Conservation (phyloP, 2,113 vertebrate species). For the Ophiodon elongatus region DNA sequence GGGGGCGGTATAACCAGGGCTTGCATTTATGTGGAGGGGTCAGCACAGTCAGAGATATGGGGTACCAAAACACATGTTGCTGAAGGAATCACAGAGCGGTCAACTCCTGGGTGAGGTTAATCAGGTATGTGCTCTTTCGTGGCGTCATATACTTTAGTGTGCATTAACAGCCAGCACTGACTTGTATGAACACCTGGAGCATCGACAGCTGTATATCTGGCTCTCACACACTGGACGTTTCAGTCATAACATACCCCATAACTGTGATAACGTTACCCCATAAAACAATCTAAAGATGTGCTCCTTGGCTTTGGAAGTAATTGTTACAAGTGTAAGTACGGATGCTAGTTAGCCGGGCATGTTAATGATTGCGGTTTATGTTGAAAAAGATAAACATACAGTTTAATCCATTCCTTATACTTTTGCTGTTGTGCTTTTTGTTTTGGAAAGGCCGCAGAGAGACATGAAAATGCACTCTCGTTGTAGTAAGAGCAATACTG, state of each 20-base stretch:
- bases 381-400: neutral
- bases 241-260: neutral
- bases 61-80: conserved; percentile 14
- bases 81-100: conserved; percentile 11
- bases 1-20: conserved; percentile 16
- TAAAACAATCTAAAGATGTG: neutral
- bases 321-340: neutral
- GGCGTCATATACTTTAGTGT: neutral
- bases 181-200: neutral
- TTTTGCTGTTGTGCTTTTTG: neutral
- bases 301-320: neutral
- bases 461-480: neutral
- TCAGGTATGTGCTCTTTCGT: neutral
- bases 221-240: neutral
- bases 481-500: no score
- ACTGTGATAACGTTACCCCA: no score
- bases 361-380: neutral
- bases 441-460: neutral
- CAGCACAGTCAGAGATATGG: conserved; percentile 38
- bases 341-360: neutral
- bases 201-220: neutral
- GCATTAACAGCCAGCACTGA: neutral
- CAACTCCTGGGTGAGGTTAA: neutral
- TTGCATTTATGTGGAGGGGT: conserved; percentile 30
- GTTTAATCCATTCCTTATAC: neutral